Percentiles rank a stretch among this genome's conserved stretches.
These are phyloP conservation scores for fruit fly (Drosophila melanogaster) DNA, from an alignment of 1,140 invertebrate genomes.

Conservation along the genomic window DNA sequence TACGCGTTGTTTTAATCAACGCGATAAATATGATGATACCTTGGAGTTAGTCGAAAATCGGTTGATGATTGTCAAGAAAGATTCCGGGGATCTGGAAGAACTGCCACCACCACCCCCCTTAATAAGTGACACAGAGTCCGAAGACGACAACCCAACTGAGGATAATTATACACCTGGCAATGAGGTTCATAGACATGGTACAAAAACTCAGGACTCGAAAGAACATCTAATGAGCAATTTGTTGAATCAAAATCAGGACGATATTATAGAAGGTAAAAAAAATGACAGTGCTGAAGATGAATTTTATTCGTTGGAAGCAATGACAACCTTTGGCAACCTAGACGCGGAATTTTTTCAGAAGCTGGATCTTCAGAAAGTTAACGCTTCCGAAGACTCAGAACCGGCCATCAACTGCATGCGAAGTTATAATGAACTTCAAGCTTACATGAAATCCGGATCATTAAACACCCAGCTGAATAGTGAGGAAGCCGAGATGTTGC, in stretches of 20 bases:
- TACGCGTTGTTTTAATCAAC: slow-evolving; percentile 56
- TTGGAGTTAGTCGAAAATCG: slow-evolving; percentile 70
- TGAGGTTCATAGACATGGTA: slow-evolving; percentile 31
- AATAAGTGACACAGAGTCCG: slow-evolving; percentile 47
- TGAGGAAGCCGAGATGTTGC: slow-evolving; percentile 44
- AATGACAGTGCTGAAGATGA: slow-evolving; percentile 16
- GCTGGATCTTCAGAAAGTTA: slow-evolving; percentile 57
- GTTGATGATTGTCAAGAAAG: slow-evolving; percentile 71
- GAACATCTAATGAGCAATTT: slow-evolving; percentile 21
- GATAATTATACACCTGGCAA: slow-evolving; percentile 13
- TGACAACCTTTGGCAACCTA: slow-evolving; percentile 44
- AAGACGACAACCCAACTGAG: slow-evolving; percentile 64
- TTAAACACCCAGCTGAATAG: slow-evolving; percentile 21
- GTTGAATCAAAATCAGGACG: slow-evolving; percentile 7
- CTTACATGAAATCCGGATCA: slow-evolving; percentile 36
- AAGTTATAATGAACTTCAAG: slow-evolving; percentile 60
- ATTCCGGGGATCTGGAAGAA: slow-evolving; percentile 59
- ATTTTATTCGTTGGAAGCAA: slow-evolving; percentile 58
- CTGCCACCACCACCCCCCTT: slow-evolving; percentile 56
- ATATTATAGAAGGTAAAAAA: background rate
- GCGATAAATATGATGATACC: slow-evolving; percentile 66
- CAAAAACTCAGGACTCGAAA: slow-evolving; percentile 41
- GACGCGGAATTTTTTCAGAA: slow-evolving; percentile 72
- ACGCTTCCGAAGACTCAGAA: slow-evolving; percentile 38
- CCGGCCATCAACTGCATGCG: slow-evolving; percentile 60